Conservation (phyloP, 1,140 invertebrate genomes). For the Coenobita brevimanus region DNA sequence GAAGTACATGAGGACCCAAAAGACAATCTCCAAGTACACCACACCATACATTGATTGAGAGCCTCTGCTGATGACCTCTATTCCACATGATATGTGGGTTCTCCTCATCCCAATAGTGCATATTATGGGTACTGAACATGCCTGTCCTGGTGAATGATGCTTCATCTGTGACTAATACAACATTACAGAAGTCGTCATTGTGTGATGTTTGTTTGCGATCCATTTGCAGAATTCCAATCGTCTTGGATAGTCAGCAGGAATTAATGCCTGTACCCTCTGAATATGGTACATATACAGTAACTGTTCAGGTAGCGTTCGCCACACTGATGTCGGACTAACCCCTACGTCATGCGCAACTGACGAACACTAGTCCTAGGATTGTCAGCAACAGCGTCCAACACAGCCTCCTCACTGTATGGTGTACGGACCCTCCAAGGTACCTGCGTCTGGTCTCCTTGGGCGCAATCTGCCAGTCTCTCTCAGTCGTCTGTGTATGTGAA, state of each 20-base stretch:
- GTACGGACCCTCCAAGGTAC: too few species aligned
- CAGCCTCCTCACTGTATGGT: not conserved
- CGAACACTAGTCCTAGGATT: constrained; percentile 13
- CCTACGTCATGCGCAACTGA: not conserved
- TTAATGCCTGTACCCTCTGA: constrained; percentile 54
- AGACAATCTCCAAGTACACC: constrained; percentile 34
- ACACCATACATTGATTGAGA: constrained; percentile 13
- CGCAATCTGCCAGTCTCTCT: too few species aligned
- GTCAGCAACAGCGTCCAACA: not conserved
- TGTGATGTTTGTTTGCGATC: constrained; percentile 10
- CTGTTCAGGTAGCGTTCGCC: constrained; percentile 17
- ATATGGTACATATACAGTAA: constrained; percentile 40
- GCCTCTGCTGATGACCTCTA: constrained; percentile 13
- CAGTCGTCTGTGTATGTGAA: too few species aligned
- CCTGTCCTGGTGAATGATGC: constrained; percentile 32
- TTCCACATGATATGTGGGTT: constrained; percentile 49
- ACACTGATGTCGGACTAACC: constrained; percentile 9
- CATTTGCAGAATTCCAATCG: constrained; percentile 17
- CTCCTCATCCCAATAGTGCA: constrained; percentile 42
- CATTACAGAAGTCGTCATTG: constrained; percentile 10
- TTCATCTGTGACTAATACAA: constrained; percentile 48
- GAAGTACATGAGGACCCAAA: constrained; percentile 45
- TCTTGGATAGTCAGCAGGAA: constrained; percentile 28
- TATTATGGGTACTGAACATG: constrained; percentile 57
- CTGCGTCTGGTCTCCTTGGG: too few species aligned